Percentiles rank a stretch among this genome's conserved stretches.
phyloP scores from a whole-genome alignment of 2,888 invertebrate genomes.

The Chromoteleia sp. region DNA sequence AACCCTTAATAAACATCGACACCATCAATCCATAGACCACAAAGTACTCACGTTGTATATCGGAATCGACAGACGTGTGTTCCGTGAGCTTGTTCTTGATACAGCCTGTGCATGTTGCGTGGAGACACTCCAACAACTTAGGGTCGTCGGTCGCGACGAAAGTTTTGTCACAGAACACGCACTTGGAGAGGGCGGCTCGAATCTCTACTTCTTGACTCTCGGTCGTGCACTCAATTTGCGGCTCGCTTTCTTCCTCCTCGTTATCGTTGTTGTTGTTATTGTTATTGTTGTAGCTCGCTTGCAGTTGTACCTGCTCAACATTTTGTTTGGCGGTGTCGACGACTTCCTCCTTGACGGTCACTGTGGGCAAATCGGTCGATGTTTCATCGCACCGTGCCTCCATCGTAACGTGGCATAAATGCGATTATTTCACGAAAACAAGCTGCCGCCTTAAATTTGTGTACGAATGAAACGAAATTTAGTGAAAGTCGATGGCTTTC shows the following conservation, averaged over 20 bases:
- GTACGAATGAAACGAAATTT: conserved; percentile 1
- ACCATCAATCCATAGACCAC: not conserved
- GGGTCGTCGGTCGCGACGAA: conserved; percentile 88
- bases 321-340: conserved; percentile 76
- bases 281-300: conserved; percentile 49
- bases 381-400: conserved; percentile 75
- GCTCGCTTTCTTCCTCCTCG: conserved; percentile 78
- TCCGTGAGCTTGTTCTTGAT: conserved; percentile 88
- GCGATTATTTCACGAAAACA: conserved; percentile 41
- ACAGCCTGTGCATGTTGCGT: conserved; percentile 93
- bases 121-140: conserved; percentile 94
- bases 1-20: too few species aligned
- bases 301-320: conserved; percentile 73
- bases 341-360: conserved; percentile 80
- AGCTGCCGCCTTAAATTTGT: conserved; percentile 23
- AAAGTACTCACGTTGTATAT: conserved; percentile 81
- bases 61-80: conserved; percentile 82
- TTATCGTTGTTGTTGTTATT: conserved; percentile 71
- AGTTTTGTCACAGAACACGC: conserved; percentile 84
- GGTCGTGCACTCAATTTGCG: conserved; percentile 80
- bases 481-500: conserved; percentile 25
- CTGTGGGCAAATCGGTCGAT: conserved; percentile 73
- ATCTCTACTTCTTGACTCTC: conserved; percentile 79
- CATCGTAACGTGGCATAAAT: conserved; percentile 72
- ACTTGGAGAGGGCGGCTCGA: conserved; percentile 81